Percentiles rank a stretch among this genome's conserved stretches.
Conservation (phyloP, 2,113 vertebrate genomes). For the Nanorana parkeri region DNA sequence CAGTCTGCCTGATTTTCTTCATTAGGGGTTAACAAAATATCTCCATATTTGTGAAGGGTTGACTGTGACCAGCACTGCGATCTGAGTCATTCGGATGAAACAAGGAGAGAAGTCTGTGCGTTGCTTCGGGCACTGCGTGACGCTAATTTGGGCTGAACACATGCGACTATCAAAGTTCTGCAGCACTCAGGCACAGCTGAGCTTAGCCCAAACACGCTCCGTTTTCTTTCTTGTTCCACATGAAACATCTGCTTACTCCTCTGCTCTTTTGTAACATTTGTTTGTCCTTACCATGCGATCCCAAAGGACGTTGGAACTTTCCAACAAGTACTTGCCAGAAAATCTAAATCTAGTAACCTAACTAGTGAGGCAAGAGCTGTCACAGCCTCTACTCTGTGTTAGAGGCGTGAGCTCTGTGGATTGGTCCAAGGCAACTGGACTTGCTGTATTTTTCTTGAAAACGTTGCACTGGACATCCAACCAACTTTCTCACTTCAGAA, state of each 20-base stretch:
- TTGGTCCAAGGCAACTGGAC: too few relatives aligned
- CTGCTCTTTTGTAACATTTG: background rate
- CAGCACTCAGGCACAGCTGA: slow-evolving; percentile 30
- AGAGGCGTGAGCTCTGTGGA: too few relatives aligned
- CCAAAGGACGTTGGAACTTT: too few relatives aligned
- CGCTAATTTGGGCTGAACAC: slow-evolving; percentile 44
- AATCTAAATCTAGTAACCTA: too few relatives aligned
- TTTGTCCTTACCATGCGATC: background rate
- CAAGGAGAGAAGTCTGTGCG: background rate
- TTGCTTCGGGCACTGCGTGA: slow-evolving; percentile 8
- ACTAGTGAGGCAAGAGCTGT: too few relatives aligned
- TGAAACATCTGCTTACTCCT: slow-evolving; percentile 17
- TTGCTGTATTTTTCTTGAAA: too few relatives aligned
- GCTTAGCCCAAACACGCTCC: background rate
- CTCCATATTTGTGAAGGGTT: background rate
- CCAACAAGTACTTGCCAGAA: too few relatives aligned
- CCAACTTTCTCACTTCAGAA: too few relatives aligned
- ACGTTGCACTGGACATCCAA: too few relatives aligned
- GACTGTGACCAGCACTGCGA: background rate
- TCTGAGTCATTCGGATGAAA: slow-evolving; percentile 10
- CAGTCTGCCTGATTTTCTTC: too few relatives aligned
- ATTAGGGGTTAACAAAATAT: slow-evolving; percentile 11
- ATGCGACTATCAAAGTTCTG: slow-evolving; percentile 37
- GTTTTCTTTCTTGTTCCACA: background rate
- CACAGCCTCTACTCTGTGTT: too few relatives aligned